A percentile compares a stretch with the other conserved stretches of the same genome.
Evolutionary conservation across 2,113 vertebrate species (phyloP).

Genomic region (Pristiophorus japonicus): DNA sequence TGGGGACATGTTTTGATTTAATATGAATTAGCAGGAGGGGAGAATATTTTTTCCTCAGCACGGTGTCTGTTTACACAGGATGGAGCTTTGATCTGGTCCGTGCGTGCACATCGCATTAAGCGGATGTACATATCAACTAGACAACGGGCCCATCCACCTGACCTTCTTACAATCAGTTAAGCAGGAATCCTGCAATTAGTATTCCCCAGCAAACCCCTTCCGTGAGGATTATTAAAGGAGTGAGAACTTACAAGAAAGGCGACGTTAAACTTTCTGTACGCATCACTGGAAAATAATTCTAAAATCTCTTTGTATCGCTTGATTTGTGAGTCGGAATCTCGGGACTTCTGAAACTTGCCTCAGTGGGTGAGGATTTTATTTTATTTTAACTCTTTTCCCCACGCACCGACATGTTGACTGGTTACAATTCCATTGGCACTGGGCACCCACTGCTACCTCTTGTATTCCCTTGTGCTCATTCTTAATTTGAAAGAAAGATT

Average conservation of each 20-base stretch:
- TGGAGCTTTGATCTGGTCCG: background rate
- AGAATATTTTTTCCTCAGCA: background rate
- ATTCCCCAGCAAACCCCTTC: background rate
- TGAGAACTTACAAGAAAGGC: background rate
- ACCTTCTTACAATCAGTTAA: slow-evolving; percentile 1
- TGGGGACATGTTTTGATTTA: background rate
- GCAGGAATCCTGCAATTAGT: background rate
- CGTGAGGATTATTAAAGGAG: background rate
- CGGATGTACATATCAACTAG: slow-evolving; percentile 15
- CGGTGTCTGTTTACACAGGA: background rate
- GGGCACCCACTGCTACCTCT: background rate
- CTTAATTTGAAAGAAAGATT: background rate
- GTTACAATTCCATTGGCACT: background rate
- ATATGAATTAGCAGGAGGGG: background rate
- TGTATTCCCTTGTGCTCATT: background rate
- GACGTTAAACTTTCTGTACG: background rate
- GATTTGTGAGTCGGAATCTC: background rate
- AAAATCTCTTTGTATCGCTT: background rate
- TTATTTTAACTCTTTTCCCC: background rate
- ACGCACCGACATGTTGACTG: background rate
- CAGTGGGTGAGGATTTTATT: background rate
- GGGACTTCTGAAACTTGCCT: background rate
- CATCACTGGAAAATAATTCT: background rate
- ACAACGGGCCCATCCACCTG: background rate
- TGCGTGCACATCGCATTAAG: background rate